Conservation (phyloP, 2,888 invertebrate species). For the Abrostola triplasia region DNA sequence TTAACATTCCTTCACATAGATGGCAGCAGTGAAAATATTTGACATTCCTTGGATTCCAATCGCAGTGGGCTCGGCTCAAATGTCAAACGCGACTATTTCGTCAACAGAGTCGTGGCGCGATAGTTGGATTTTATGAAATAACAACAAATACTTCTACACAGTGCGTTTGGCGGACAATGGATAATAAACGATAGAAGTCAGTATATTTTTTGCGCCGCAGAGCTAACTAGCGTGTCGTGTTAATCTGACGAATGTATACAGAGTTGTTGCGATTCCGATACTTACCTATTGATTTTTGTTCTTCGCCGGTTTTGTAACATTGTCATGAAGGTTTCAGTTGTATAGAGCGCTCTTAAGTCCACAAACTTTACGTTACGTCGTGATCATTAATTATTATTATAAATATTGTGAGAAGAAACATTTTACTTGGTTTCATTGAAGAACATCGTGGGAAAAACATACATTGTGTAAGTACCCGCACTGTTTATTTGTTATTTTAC, state of each 20-base stretch:
- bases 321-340: slow-evolving; percentile 79
- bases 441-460: slow-evolving; percentile 76
- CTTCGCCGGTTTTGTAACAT: slow-evolving; percentile 82
- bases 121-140: slow-evolving; percentile 87
- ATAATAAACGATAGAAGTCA: slow-evolving; percentile 77
- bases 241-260: slow-evolving; percentile 67
- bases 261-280: slow-evolving; percentile 75
- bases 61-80: slow-evolving; percentile 92
- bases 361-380: slow-evolving; percentile 46
- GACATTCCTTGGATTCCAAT: slow-evolving; percentile 90
- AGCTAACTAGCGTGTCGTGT: slow-evolving; percentile 74
- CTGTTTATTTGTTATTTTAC: slow-evolving; percentile 45
- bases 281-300: slow-evolving; percentile 84
- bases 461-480: slow-evolving; percentile 69
- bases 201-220: slow-evolving; percentile 74
- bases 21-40: slow-evolving; percentile 91
- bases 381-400: slow-evolving; percentile 51
- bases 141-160: slow-evolving; percentile 81
- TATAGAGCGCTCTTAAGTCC: slow-evolving; percentile 59
- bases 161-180: slow-evolving; percentile 82
- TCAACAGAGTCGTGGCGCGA: slow-evolving; percentile 88
- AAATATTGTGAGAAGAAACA: slow-evolving; percentile 64
- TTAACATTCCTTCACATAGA: slow-evolving; percentile 87
- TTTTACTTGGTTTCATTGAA: slow-evolving; percentile 66
- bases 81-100: slow-evolving; percentile 91